Evolutionary conservation across 2,888 invertebrate species (phyloP), one percentile per base, ranked within the genome.

Genomic region (Clitarchus hookeri): DNA sequence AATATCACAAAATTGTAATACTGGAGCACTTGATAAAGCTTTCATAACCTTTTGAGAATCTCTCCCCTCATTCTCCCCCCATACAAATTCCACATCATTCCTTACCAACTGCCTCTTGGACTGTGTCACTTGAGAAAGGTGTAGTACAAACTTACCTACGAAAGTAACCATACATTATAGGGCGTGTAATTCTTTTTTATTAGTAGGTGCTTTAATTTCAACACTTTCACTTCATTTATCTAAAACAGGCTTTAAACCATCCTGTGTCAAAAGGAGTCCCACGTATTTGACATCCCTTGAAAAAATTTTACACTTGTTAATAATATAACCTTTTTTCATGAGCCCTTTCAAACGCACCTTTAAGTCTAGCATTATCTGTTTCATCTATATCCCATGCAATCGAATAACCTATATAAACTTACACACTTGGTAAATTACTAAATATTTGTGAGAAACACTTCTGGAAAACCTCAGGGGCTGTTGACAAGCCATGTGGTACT

Each of bases 361-460:
- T 79, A n/a, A 88, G 16, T 48, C n/a, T 84, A 8, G 6, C 16
- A n/a, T 84, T 84, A 25, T 78, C 19, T 26, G 23, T 25, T 27
- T 48, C 44, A 27, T 44, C 23, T 16, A 27, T 82, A 53, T 82
- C 85, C 12, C 79, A 48, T 0, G 44, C 13, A 11, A 89, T 85
- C 13, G 88, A 84, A 84, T 89, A 88, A 79, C 89, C 88, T 36
- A 89, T 25, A 84, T 89, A 89, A 11, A 89, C 87, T n/a, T 79
- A 1, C 8, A 13, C 27, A 23, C 84, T 36, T 77, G 6, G 27
- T 53, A 79, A 80, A 44, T 9, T 23, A 12, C 25, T 23, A 25
- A 80, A 44, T 11, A 85, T 27, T 80, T 85, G 48, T 36, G 9
- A n/a, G 36, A 85, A 53, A n/a, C 84, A 13, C 0, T 27, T 44